A percentile compares a stretch with the other conserved stretches of the same genome.
Conservation (phyloP, 2,797 vertebrate species). For the Hafferia zeledoni region DNA sequence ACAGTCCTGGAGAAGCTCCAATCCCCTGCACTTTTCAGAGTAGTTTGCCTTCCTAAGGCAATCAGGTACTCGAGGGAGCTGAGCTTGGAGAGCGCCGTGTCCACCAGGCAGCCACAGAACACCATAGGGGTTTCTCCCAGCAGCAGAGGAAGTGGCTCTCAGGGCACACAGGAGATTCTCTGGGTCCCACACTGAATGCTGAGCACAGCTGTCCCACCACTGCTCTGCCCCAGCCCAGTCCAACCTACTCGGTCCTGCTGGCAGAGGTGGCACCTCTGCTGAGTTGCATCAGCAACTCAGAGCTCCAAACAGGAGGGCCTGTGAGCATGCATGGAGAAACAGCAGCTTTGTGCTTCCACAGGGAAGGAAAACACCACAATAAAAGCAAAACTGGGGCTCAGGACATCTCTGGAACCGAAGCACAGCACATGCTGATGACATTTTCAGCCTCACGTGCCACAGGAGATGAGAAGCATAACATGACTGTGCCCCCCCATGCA, state of each 20-base stretch:
- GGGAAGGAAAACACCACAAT: background rate
- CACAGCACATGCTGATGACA: background rate
- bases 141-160: background rate
- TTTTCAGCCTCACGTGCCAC: background rate
- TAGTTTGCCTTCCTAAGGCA: background rate
- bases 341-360: background rate
- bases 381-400: background rate
- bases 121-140: background rate
- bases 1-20: background rate
- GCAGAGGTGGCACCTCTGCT: background rate
- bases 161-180: background rate
- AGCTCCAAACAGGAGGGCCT: background rate
- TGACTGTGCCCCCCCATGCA: slow-evolving; percentile 7
- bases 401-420: background rate
- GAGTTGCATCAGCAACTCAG: background rate
- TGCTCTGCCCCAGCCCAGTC: background rate
- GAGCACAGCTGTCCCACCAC: background rate
- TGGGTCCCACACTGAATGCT: background rate
- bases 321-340: background rate
- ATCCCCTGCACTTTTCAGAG: background rate
- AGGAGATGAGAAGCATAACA: background rate
- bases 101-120: background rate
- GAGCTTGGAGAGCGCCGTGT: rapidly evolving
- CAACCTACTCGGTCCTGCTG: background rate
- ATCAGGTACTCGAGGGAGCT: background rate